Evolutionary conservation across 2,113 vertebrate genomes (phyloP).

Genomic region (Blennius ocellaris): DNA sequence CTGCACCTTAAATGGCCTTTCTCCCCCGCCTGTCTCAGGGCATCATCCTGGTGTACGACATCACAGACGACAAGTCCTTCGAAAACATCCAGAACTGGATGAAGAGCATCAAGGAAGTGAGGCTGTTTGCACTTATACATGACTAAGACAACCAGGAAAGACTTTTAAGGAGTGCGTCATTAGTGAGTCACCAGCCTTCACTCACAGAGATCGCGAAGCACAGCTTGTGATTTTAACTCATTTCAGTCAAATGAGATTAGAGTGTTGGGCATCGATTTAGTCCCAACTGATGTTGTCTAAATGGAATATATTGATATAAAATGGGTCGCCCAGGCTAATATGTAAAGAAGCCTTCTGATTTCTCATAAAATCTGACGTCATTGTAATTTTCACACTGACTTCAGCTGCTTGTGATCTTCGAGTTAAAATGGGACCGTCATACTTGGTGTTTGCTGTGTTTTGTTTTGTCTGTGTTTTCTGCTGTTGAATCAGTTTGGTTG

Average conservation of each 20-base stretch:
- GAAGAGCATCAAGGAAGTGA: slow-evolving; percentile 93
- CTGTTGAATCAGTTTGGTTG: too few species aligned
- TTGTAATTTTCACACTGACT: too few species aligned
- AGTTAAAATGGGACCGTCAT: too few species aligned
- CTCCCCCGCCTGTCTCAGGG: slow-evolving; percentile 78
- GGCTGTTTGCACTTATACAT: neutral
- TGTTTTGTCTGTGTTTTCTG: too few species aligned
- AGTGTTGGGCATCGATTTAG: too few species aligned
- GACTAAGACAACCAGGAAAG: neutral
- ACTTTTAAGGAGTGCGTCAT: neutral
- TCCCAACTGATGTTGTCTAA: too few species aligned
- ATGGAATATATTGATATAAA: too few species aligned
- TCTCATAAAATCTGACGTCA: too few species aligned
- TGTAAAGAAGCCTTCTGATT: too few species aligned
- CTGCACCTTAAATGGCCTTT: slow-evolving; percentile 30
- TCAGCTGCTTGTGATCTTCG: too few species aligned
- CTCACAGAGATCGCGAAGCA: neutral
- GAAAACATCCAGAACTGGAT: slow-evolving; percentile 98
- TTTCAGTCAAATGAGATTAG: neutral
- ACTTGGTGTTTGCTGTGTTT: too few species aligned
- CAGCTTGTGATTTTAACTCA: slow-evolving; percentile 7
- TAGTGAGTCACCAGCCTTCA: neutral
- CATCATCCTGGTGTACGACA: slow-evolving; percentile 96
- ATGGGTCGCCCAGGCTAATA: too few species aligned
- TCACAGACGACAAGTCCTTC: slow-evolving; percentile 93